Evolutionary conservation across 1,140 invertebrate species (phyloP).

Genomic region (Lithobius niger): DNA sequence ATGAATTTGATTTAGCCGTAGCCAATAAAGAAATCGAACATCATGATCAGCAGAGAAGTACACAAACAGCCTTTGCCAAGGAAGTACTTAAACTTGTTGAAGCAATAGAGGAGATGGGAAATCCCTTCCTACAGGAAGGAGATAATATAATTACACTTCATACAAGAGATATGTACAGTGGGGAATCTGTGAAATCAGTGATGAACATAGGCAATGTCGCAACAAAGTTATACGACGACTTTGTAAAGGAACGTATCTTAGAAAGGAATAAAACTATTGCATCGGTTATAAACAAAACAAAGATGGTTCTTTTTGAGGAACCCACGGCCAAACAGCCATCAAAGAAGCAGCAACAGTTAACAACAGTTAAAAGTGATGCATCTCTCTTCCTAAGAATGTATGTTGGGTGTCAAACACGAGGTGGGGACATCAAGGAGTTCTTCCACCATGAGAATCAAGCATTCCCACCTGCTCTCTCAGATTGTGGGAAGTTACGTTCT

Average conservation of each 20-base stretch:
- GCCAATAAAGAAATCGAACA: background rate
- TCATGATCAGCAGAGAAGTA: background rate
- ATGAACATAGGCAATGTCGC: too few species aligned
- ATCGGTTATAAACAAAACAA: background rate
- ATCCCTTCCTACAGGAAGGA: background rate
- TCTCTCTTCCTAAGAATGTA: too few species aligned
- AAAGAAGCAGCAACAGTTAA: background rate
- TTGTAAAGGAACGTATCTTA: background rate
- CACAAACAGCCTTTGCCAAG: background rate
- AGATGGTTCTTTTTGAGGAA: background rate
- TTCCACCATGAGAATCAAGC: background rate
- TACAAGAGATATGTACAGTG: background rate
- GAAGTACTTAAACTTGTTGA: background rate
- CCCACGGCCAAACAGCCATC: background rate
- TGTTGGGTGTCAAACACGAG: too few species aligned
- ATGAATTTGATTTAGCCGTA: slow-evolving; percentile 5
- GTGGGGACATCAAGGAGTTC: background rate
- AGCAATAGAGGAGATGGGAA: background rate
- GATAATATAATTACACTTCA: background rate
- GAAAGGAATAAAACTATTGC: background rate
- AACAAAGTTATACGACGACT: background rate
- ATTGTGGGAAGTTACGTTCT: background rate
- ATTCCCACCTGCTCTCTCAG: background rate
- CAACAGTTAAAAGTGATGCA: background rate
- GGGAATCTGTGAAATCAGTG: background rate